Evolutionary conservation across 2,113 vertebrate species (phyloP).

Genomic region (Oplegnathus fasciatus): DNA sequence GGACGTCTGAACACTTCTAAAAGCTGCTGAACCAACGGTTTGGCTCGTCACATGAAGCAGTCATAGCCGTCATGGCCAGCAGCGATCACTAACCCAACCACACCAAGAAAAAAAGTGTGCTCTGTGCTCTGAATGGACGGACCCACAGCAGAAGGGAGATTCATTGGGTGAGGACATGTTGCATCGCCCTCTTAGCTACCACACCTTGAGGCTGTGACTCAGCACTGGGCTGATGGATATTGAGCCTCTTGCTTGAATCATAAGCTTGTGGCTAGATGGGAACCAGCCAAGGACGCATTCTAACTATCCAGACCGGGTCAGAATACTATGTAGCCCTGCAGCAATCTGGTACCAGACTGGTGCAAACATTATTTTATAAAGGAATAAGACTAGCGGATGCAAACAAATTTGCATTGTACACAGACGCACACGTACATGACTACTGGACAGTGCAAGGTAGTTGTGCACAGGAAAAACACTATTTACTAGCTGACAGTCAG

Average conservation of each 20-base stretch:
- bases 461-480: slow-evolving; percentile 16
- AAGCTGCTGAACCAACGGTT: not conserved
- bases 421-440: not conserved
- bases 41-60: not conserved
- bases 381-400: not conserved
- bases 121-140: no score
- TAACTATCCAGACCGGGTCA: not conserved
- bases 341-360: not conserved
- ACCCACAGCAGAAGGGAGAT: no score
- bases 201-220: not conserved
- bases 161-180: not conserved
- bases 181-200: not conserved
- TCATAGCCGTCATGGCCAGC: not conserved
- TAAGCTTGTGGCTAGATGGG: not conserved
- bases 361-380: not conserved
- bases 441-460: slow-evolving; percentile 13
- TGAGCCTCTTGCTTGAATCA: not conserved
- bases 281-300: not conserved
- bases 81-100: not conserved
- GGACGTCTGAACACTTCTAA: not conserved
- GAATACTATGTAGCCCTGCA: not conserved
- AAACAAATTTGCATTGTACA: not conserved
- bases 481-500: slow-evolving; percentile 42
- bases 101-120: not conserved
- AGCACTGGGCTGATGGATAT: not conserved